These are phyloP conservation scores for Bradysia coprophila DNA, from an alignment of 1,140 invertebrate species.

Conservation along the genomic window DNA sequence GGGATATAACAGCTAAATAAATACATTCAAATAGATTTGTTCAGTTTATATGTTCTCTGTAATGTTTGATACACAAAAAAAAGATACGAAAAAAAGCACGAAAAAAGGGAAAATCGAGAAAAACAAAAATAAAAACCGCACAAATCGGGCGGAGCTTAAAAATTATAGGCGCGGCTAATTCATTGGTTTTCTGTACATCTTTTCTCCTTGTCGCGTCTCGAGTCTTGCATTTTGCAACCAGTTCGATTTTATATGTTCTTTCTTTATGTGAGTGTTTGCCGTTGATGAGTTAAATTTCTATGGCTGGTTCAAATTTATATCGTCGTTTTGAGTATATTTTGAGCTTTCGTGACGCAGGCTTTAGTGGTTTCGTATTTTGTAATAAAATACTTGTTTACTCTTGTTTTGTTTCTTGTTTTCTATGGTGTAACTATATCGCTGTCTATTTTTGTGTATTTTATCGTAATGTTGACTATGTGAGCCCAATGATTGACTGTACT, in stretches of 20 bases:
- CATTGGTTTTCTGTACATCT: neutral
- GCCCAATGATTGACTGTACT: too few species aligned
- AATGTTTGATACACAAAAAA: too few species aligned
- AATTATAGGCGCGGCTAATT: slow-evolving; percentile 1
- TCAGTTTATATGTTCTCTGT: neutral
- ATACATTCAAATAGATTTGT: neutral
- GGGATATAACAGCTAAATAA: neutral
- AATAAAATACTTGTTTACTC: neutral
- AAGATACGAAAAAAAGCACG: neutral
- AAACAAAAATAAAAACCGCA: too few species aligned
- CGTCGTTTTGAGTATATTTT: neutral
- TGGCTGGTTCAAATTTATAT: too few species aligned
- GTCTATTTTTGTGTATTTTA: too few species aligned
- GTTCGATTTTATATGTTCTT: neutral
- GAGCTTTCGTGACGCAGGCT: neutral
- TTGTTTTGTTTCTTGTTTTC: neutral
- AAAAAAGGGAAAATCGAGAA: too few species aligned
- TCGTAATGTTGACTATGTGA: too few species aligned
- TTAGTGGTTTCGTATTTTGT: neutral
- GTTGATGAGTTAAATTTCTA: too few species aligned
- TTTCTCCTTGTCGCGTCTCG: neutral
- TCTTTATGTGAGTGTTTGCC: too few species aligned
- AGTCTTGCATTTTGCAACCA: neutral
- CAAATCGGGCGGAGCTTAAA: neutral
- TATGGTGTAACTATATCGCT: too few species aligned